Percentiles rank a stretch among this genome's conserved stretches.
These are phyloP conservation scores for Lanius collurio DNA, from an alignment of 2,113 vertebrate genomes.

Conservation along the genomic window DNA sequence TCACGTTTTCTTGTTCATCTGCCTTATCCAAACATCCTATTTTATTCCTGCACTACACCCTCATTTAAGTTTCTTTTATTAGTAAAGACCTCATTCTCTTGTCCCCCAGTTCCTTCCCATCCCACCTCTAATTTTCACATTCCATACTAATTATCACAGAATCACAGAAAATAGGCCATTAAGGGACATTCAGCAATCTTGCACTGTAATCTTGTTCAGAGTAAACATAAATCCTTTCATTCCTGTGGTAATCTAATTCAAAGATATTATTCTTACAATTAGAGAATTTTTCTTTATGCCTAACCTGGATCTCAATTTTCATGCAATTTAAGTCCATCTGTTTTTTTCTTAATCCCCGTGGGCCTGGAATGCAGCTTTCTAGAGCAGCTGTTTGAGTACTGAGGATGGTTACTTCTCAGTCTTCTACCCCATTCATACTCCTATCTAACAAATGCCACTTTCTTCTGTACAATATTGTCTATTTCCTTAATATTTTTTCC, in stretches of 20 bases:
- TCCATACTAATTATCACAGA: not conserved
- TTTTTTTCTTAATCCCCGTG: not conserved
- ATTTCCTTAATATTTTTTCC: not conserved
- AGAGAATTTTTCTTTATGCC: not conserved
- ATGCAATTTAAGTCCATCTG: slow-evolving; percentile 3
- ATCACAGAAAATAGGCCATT: not conserved
- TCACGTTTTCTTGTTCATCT: not conserved
- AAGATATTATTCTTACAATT: not conserved
- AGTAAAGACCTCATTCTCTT: not conserved
- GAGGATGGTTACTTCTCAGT: not conserved
- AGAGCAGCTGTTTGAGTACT: not conserved
- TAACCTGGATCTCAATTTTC: not conserved
- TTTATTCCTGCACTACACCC: not conserved
- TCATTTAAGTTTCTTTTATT: not conserved
- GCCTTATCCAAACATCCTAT: not conserved
- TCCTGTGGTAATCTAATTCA: not conserved
- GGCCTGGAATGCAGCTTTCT: not conserved
- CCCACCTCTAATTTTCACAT: not conserved
- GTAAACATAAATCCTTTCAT: not conserved
- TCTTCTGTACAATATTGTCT: not conserved
- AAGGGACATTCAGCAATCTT: not conserved
- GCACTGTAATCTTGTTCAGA: not conserved
- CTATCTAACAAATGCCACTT: not conserved
- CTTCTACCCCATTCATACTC: not conserved
- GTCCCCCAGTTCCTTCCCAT: not conserved